A percentile compares a stretch with the other conserved stretches of the same genome.
phyloP scores from a whole-genome alignment of 2,113 vertebrate species.

The Rafetus swinhoei region DNA sequence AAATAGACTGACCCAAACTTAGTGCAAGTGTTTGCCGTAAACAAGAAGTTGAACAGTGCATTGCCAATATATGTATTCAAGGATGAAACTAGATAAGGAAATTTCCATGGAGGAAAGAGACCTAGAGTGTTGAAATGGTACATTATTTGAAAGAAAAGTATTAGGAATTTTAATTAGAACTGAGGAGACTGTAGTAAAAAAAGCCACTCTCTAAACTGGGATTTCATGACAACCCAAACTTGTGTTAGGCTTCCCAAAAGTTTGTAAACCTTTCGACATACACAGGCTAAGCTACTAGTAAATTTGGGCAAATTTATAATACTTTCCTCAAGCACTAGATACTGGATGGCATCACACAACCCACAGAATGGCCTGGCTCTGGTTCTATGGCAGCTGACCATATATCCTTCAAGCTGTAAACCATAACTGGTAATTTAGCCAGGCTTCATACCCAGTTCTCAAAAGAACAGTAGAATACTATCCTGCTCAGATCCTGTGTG shows the following conservation, averaged over 20 bases:
- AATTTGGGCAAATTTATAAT: not conserved
- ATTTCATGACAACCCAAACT: not conserved
- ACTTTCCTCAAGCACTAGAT: not conserved
- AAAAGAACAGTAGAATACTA: not conserved
- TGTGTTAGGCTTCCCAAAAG: not conserved
- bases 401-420: not conserved
- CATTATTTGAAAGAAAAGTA: accelerated
- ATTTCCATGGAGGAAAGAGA: not conserved
- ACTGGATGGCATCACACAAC: not conserved
- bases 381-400: not conserved
- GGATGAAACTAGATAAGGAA: not conserved
- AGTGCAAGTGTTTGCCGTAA: not conserved
- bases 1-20: not conserved
- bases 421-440: not conserved
- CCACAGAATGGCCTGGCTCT: not conserved
- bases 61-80: not conserved
- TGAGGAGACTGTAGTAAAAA: slow-evolving; percentile 33
- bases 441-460: not conserved
- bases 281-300: not conserved
- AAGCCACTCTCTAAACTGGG: not conserved
- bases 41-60: not conserved
- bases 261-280: slow-evolving; percentile 26
- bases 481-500: not conserved
- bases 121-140: not conserved
- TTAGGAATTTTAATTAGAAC: slow-evolving; percentile 13